Percentiles rank a stretch among this genome's conserved stretches.
These are phyloP conservation scores for Gallinago jamesoni DNA, from an alignment of 2,113 vertebrate genomes.

Conservation along the genomic window DNA sequence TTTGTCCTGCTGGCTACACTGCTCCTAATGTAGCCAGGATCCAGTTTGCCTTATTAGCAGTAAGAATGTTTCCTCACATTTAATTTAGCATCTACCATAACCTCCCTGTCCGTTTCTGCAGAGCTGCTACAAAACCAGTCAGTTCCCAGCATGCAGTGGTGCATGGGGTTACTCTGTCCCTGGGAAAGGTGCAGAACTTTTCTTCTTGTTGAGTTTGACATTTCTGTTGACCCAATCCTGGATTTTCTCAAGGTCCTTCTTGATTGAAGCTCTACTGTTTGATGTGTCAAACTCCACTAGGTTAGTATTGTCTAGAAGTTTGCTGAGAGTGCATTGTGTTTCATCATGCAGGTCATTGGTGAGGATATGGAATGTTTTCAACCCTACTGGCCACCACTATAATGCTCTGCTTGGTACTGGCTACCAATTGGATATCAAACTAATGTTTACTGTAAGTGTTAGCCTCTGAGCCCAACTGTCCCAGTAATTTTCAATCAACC, in stretches of 20 bases:
- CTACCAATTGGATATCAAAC: neutral
- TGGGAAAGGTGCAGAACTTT: neutral
- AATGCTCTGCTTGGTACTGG: neutral
- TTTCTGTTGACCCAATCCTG: neutral
- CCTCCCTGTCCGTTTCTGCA: neutral
- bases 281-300: neutral
- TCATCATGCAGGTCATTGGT: neutral
- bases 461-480: neutral
- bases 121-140: neutral
- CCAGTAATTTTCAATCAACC: neutral
- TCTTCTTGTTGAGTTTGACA: neutral
- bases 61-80: neutral
- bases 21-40: fast-evolving
- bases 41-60: neutral
- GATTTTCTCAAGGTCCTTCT: neutral
- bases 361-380: neutral
- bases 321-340: neutral
- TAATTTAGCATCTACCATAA: neutral
- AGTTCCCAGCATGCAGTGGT: neutral
- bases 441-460: neutral
- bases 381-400: neutral
- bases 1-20: neutral
- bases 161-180: neutral
- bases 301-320: neutral
- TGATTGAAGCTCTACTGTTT: neutral